These are phyloP conservation scores for Nemopilema nomurai DNA, from an alignment of 30 jellyfish, hydroid and myxozoan genomes.

Conservation along the genomic window DNA sequence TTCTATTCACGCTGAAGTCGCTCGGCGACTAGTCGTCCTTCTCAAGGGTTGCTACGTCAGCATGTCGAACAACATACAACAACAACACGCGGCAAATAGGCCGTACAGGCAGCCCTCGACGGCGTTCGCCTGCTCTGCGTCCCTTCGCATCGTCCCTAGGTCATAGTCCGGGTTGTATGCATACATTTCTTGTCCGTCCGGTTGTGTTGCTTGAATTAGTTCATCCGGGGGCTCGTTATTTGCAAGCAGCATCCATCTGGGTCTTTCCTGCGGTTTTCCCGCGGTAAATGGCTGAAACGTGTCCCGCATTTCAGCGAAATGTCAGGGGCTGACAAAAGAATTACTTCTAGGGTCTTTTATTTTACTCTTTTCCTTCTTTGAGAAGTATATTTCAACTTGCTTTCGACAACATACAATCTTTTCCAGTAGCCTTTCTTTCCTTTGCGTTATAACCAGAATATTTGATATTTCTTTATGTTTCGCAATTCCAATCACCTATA, in stretches of 20 bases:
- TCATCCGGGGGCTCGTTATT: slow-evolving; percentile 70
- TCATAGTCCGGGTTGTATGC: slow-evolving; percentile 44
- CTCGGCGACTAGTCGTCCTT: neutral
- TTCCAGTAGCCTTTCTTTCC: no score
- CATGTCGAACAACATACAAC: slow-evolving; percentile 71
- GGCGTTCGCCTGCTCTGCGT: slow-evolving; percentile 55
- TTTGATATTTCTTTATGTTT: no score
- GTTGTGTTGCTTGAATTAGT: slow-evolving; percentile 67
- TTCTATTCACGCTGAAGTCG: no score
- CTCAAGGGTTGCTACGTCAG: slow-evolving; percentile 9
- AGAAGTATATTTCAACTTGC: no score
- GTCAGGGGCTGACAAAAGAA: neutral
- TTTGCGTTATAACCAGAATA: no score
- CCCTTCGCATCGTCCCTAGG: slow-evolving; percentile 41
- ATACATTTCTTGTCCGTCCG: slow-evolving; percentile 42
- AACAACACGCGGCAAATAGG: slow-evolving; percentile 76
- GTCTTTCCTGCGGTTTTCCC: slow-evolving; percentile 59
- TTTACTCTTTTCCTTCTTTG: no score
- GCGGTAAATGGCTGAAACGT: slow-evolving; percentile 61
- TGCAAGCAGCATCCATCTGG: slow-evolving; percentile 56
- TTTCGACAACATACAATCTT: no score
- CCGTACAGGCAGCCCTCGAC: slow-evolving; percentile 78
- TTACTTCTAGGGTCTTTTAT: neutral
- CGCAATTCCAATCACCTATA: no score
- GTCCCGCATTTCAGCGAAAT: slow-evolving; percentile 42